phyloP scores from a whole-genome alignment of 2,113 vertebrate genomes.

The Mormyrus iriodes region DNA sequence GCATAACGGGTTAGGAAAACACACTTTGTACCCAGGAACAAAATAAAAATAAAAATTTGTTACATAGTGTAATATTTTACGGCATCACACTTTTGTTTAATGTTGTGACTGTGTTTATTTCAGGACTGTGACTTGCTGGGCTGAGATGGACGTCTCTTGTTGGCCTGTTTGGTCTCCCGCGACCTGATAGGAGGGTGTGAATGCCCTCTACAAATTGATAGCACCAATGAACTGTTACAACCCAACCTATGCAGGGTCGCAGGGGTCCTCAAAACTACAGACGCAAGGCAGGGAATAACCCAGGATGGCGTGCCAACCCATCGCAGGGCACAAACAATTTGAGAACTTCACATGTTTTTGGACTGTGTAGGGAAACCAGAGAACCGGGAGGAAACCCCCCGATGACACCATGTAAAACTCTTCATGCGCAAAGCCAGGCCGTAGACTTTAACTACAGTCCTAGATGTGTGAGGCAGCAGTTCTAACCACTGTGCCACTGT shows the following conservation, averaged over 20 bases:
- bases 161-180: conserved; percentile 76
- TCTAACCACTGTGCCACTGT: neutral
- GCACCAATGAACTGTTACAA: neutral
- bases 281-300: neutral
- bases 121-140: conserved; percentile 87
- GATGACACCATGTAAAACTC: neutral
- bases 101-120: conserved; percentile 26
- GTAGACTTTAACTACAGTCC: neutral
- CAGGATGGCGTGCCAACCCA: neutral
- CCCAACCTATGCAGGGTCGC: neutral
- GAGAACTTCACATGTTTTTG: neutral
- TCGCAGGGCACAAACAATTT: neutral
- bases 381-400: neutral
- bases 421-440: neutral
- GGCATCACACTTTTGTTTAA: neutral
- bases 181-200: conserved; percentile 84
- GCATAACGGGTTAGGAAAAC: too few relatives aligned
- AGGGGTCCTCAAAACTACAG: neutral
- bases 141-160: conserved; percentile 79
- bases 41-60: too few relatives aligned
- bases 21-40: too few relatives aligned
- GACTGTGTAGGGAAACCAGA: neutral
- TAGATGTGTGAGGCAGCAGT: neutral
- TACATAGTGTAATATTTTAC: too few relatives aligned
- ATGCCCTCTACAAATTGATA: neutral